Conservation (phyloP, 2,888 invertebrate species). For the Biston stratarius region DNA sequence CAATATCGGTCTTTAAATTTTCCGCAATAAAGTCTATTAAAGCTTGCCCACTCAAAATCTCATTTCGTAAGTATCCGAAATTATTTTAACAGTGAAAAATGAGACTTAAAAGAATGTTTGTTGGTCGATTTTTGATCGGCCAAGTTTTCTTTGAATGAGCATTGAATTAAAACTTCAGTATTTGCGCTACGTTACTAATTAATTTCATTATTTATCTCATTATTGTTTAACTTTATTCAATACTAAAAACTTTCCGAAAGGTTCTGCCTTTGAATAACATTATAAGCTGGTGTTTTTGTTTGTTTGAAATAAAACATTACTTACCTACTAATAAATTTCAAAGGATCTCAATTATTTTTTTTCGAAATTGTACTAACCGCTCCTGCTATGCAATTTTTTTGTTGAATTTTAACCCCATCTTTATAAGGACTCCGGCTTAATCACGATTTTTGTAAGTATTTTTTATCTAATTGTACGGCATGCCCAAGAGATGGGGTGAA, state of each 20-base stretch:
- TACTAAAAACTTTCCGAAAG: slow-evolving; percentile 56
- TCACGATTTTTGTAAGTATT: slow-evolving; percentile 67
- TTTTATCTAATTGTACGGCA: slow-evolving; percentile 79
- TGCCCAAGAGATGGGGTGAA: slow-evolving; percentile 79
- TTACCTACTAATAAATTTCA: no score
- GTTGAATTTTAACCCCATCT: slow-evolving; percentile 46
- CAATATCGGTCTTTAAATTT: slow-evolving; percentile 64
- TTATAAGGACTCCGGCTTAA: slow-evolving; percentile 66
- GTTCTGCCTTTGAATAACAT: no score
- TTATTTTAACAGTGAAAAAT: slow-evolving; percentile 75
- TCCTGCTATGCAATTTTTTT: slow-evolving; percentile 42
- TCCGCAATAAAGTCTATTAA: slow-evolving; percentile 64
- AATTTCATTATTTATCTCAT: slow-evolving; percentile 82
- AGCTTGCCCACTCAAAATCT: slow-evolving; percentile 61
- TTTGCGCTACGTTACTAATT: slow-evolving; percentile 81
- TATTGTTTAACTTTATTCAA: slow-evolving; percentile 76
- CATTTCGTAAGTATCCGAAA: slow-evolving; percentile 81
- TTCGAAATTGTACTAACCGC: slow-evolving; percentile 16
- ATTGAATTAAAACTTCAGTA: slow-evolving; percentile 84
- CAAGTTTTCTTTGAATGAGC: slow-evolving; percentile 69
- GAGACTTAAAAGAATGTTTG: slow-evolving; percentile 67
- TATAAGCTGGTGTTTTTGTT: no score
- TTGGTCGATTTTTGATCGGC: slow-evolving; percentile 73
- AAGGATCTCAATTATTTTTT: not conserved
- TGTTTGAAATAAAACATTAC: no score